A percentile compares a stretch with the other conserved stretches of the same genome.
These are phyloP conservation scores for Lethenteron reissneri DNA, from an alignment of 2,113 vertebrate species.

Conservation along the genomic window DNA sequence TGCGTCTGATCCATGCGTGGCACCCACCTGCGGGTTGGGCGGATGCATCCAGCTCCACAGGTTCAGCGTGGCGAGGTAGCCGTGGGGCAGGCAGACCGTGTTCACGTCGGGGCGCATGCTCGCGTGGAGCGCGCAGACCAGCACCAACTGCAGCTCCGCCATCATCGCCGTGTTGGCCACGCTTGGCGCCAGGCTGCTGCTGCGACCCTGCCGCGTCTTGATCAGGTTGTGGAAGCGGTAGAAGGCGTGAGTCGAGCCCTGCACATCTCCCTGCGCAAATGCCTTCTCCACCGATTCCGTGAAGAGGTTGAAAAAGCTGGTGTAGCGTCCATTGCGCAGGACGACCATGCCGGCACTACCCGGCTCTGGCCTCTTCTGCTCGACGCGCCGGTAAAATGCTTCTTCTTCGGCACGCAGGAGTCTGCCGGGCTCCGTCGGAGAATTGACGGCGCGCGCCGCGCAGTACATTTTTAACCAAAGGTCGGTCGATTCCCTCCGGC, in stretches of 20 bases:
- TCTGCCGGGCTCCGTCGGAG: conserved; percentile 27
- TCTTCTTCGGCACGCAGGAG: conserved; percentile 27
- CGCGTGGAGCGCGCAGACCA: conserved; percentile 26
- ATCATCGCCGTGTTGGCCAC: conserved; percentile 28
- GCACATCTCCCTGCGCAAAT: conserved; percentile 23
- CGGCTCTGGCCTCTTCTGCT: conserved; percentile 15
- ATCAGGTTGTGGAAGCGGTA: conserved; percentile 39
- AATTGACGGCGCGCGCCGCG: conserved; percentile 23
- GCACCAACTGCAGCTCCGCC: conserved; percentile 32
- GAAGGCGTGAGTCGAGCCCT: conserved; percentile 26
- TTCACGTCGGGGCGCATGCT: conserved; percentile 18
- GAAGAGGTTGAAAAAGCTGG: conserved; percentile 37
- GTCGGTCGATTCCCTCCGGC: conserved; percentile 32
- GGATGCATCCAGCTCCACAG: conserved; percentile 32
- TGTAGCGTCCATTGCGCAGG: conserved; percentile 16
- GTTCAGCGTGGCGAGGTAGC: conserved; percentile 31
- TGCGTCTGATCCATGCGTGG: too few relatives aligned
- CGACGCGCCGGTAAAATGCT: conserved; percentile 17
- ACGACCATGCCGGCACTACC: conserved; percentile 11
- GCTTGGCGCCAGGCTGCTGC: conserved; percentile 23
- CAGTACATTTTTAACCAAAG: conserved; percentile 32
- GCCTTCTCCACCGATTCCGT: conserved; percentile 26
- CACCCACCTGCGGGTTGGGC: too few relatives aligned
- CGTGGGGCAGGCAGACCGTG: conserved; percentile 29
- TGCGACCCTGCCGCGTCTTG: conserved; percentile 17